Percentiles rank a stretch among this genome's conserved stretches.
These are phyloP conservation scores for Ypsolopha sequella DNA, from an alignment of 2,888 invertebrate species.

Conservation along the genomic window DNA sequence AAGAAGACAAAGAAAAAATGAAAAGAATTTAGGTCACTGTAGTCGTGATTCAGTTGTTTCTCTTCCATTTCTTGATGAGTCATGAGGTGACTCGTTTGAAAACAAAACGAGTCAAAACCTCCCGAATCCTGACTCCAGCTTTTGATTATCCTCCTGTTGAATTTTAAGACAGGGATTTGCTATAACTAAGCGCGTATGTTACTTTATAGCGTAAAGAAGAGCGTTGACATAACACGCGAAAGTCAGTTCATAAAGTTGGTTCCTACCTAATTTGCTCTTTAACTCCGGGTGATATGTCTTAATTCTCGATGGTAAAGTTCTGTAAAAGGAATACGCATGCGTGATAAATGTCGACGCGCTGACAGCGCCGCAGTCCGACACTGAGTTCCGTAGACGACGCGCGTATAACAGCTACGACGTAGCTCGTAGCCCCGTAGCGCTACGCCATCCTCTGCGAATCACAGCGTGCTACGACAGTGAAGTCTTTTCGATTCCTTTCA, in stretches of 20 bases:
- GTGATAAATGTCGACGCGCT: slow-evolving; percentile 25
- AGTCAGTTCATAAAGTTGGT: background rate
- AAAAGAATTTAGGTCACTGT: too few relatives aligned
- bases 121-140: too few relatives aligned
- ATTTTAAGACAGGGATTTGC: too few relatives aligned
- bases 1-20: too few relatives aligned
- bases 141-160: too few relatives aligned
- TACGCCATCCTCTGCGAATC: slow-evolving; percentile 21
- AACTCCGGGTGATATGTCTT: background rate
- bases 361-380: slow-evolving; percentile 47
- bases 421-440: slow-evolving; percentile 1
- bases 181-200: too few relatives aligned
- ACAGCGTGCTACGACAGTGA: slow-evolving; percentile 17
- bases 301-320: background rate
- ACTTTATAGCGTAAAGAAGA: background rate
- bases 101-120: too few relatives aligned
- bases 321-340: slow-evolving; percentile 34
- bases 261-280: background rate
- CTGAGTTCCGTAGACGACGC: slow-evolving; percentile 20
- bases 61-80: too few relatives aligned
- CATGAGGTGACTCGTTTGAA: too few relatives aligned
- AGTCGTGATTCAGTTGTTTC: too few relatives aligned
- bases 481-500: background rate
- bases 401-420: slow-evolving; percentile 24
- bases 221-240: background rate